Evolutionary conservation across 2,888 invertebrate species (phyloP), one percentile per base, ranked within the genome.

Genomic region (Cephus sareptanus): DNA sequence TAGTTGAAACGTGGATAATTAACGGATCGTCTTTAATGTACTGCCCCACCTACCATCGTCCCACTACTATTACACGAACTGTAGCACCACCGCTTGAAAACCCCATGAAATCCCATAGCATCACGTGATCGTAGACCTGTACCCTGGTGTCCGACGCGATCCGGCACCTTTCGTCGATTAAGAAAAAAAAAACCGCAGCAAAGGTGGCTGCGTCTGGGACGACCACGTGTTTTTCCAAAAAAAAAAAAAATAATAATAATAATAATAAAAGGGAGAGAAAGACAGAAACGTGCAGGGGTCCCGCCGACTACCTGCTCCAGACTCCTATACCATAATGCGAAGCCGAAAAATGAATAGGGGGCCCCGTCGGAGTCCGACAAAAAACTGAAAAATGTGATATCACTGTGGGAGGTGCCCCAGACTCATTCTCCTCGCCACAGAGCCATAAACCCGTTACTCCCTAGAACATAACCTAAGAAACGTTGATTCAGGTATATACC

Each of bases 381-480:
- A 71, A 71, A 71, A 71, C 71, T 71, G 71, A 71, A 71, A 71
- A 71, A 71, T 71, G 71, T 71, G 71, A 71, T 71, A 71, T 71
- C 71, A 71, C 71, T 71, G 71, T 71, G 71, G 71, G 71, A 71
- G 71, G 71, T 34, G 71, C 71, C 23, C 13, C 31, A 33, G 71
- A 31, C 33, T 33, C 33, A 34, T 34, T 71, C 71, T 71, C 31
- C 71, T 71, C 71, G 71, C 71, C 33, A 23, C 23, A 56, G 56
- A 56, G 56, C 56, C 23, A 56, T 56, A 56, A 56, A 56, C 56
- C 56, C 56, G 56, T 56, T 56, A 56, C 56, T 56, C 56, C 56
- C 56, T 56, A 56, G 56, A 56, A 56, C 56, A 23, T 56, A 56
- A 56, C 56, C 56, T 56, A 56, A 56, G 56, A 56, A 56, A 56